Evolutionary conservation across 2,797 vertebrate species (phyloP).

Genomic region (Nyctalus aviator): DNA sequence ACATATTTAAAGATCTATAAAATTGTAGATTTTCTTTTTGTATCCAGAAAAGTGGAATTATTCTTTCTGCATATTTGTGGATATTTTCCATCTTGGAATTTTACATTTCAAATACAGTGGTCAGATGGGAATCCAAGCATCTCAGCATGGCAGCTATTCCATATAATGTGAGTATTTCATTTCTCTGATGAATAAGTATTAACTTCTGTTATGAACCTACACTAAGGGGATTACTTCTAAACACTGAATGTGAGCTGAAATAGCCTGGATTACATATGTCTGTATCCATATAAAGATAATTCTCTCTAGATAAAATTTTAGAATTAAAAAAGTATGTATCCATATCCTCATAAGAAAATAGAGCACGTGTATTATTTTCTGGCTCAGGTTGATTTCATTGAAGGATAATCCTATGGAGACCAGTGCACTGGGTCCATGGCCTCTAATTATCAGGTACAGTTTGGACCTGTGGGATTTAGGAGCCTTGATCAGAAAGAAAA

Average conservation of each 20-base stretch:
- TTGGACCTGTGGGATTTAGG: background rate
- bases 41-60: slow-evolving; percentile 27
- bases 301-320: background rate
- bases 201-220: background rate
- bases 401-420: background rate
- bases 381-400: background rate
- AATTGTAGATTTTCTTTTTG: background rate
- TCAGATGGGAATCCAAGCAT: background rate
- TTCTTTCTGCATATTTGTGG: slow-evolving; percentile 12
- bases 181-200: background rate
- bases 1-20: background rate
- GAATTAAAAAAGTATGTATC: background rate
- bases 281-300: background rate
- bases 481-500: background rate
- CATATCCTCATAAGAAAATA: background rate
- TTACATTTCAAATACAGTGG: background rate
- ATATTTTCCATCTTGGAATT: slow-evolving; percentile 29
- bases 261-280: background rate
- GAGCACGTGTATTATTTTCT: background rate
- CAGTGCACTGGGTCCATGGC: too few relatives aligned
- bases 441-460: background rate
- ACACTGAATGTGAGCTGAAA: background rate
- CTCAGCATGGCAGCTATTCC: accelerated
- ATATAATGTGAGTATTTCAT: background rate
- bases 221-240: background rate